Conservation (phyloP, 2,113 vertebrate genomes). For the Dasyornis broadbenti region DNA sequence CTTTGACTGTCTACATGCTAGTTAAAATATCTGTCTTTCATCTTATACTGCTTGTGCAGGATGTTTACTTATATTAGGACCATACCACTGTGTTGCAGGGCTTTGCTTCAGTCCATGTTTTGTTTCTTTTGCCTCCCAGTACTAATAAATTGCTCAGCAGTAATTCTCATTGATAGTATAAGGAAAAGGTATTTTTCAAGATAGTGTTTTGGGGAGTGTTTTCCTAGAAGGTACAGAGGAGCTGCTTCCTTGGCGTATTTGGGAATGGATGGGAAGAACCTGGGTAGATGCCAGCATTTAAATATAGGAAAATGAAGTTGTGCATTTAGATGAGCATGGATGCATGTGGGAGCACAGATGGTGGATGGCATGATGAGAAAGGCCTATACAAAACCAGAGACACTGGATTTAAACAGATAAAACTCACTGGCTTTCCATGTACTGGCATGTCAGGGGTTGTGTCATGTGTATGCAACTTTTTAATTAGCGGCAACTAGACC, state of each 20-base stretch:
- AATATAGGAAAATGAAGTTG: neutral
- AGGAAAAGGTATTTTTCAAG: neutral
- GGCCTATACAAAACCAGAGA: neutral
- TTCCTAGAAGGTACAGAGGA: neutral
- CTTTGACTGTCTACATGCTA: neutral
- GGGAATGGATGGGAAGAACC: neutral
- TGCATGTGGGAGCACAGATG: neutral
- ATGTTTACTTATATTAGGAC: neutral
- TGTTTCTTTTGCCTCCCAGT: neutral
- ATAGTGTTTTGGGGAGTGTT: neutral
- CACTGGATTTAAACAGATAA: neutral
- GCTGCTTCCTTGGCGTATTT: neutral
- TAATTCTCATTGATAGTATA: neutral
- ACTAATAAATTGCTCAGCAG: neutral
- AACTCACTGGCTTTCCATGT: neutral
- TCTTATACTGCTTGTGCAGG: neutral
- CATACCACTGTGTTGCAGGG: neutral
- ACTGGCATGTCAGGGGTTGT: neutral
- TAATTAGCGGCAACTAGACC: neutral
- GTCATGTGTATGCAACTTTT: neutral
- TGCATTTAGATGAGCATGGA: rapidly evolving
- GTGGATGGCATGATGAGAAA: neutral
- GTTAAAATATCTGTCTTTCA: neutral
- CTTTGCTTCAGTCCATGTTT: neutral
- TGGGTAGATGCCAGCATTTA: neutral